Percentiles rank a stretch among this genome's conserved stretches.
phyloP scores from a whole-genome alignment of 2,797 vertebrate genomes.

The Hipposideros larvatus region DNA sequence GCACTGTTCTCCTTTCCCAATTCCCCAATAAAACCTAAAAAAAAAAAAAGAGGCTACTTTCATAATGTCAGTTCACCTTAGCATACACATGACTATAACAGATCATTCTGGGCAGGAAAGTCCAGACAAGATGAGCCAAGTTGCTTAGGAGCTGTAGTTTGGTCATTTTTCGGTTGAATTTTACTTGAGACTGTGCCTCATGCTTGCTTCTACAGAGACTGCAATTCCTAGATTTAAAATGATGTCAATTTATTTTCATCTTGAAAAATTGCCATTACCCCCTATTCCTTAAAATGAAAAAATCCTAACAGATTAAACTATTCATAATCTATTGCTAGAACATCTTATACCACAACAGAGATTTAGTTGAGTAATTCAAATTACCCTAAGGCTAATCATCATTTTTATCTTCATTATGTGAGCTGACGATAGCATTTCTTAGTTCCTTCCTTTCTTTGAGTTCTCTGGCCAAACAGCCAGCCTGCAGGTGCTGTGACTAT shows the following conservation, averaged over 20 bases:
- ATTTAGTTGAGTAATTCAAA: conserved; percentile 73
- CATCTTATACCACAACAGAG: conserved; percentile 67
- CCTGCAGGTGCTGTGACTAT: conserved; percentile 66
- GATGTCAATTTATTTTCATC: conserved; percentile 71
- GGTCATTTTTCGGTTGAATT: not conserved
- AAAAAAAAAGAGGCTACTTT: not conserved
- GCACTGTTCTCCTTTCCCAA: too few relatives aligned
- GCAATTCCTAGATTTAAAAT: conserved; percentile 33
- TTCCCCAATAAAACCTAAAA: too few relatives aligned
- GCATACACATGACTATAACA: not conserved
- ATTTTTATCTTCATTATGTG: conserved; percentile 80
- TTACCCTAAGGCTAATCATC: conserved; percentile 68
- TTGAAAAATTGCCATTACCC: conserved; percentile 35
- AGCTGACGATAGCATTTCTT: conserved; percentile 73
- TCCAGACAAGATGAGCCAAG: not conserved
- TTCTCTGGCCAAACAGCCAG: conserved; percentile 37
- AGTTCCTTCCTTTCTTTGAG: conserved; percentile 67
- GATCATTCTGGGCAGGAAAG: not conserved
- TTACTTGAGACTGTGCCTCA: not conserved
- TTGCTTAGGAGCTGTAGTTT: not conserved
- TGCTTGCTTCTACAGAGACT: not conserved
- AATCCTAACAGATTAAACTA: conserved; percentile 53
- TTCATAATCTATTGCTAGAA: conserved; percentile 53
- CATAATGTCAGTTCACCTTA: not conserved
- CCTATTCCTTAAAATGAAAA: conserved; percentile 67